A percentile compares a stretch with the other conserved stretches of the same genome.
These are phyloP conservation scores for Mamestra brassicae DNA, from an alignment of 2,888 invertebrate species.

Conservation along the genomic window DNA sequence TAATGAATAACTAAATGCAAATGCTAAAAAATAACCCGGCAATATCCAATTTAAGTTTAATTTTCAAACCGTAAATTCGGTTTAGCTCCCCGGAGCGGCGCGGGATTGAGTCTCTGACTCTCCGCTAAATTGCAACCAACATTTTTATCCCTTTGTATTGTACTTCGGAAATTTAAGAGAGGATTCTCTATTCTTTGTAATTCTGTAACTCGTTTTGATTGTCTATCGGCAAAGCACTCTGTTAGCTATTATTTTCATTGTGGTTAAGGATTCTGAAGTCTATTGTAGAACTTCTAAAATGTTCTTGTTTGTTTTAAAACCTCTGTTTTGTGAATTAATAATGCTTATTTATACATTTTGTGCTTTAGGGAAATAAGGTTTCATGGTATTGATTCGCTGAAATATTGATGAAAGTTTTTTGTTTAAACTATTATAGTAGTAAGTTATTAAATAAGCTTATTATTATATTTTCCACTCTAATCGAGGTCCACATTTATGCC, in stretches of 20 bases:
- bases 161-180: conserved; percentile 82
- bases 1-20: conserved; percentile 84
- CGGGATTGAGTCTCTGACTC: conserved; percentile 82
- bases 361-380: conserved; percentile 13
- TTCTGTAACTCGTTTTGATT: conserved; percentile 82
- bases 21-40: conserved; percentile 85
- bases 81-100: conserved; percentile 86
- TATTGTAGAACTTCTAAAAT: conserved; percentile 71
- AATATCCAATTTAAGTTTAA: conserved; percentile 89
- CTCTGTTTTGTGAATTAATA: conserved; percentile 60
- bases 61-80: conserved; percentile 89
- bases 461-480: conserved; percentile 4
- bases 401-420: conserved; percentile 6
- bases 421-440: conserved; percentile 3
- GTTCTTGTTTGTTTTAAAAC: conserved; percentile 65
- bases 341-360: conserved; percentile 37
- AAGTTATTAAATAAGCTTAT: not conserved
- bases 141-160: conserved; percentile 88
- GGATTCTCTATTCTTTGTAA: conserved; percentile 82
- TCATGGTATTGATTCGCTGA: conserved; percentile 18
- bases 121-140: conserved; percentile 85
- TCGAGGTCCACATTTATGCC: not conserved
- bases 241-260: conserved; percentile 68
- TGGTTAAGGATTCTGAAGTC: conserved; percentile 72
- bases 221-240: conserved; percentile 74